A percentile compares a stretch with the other conserved stretches of the same genome.
These are phyloP conservation scores for Sinohyriopsis cumingii DNA, from an alignment of 2,888 invertebrate species.

Conservation along the genomic window DNA sequence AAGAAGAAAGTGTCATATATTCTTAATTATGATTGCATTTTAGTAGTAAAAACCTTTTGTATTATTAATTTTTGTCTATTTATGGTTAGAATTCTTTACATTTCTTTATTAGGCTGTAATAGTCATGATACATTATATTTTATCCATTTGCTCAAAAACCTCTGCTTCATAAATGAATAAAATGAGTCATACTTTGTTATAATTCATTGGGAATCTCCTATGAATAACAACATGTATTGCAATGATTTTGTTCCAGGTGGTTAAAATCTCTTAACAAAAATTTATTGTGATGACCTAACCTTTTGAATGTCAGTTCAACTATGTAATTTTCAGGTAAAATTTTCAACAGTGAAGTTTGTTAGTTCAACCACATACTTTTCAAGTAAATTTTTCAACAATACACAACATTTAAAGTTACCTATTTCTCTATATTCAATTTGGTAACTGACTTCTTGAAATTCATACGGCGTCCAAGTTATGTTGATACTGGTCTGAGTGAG, in stretches of 20 bases:
- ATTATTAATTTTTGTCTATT: too few species aligned
- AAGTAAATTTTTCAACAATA: constrained; percentile 3
- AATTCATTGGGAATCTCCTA: too few species aligned
- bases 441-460: constrained; percentile 42
- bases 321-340: background rate
- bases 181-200: too few species aligned
- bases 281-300: too few species aligned
- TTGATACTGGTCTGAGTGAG: constrained; percentile 51
- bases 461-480: constrained; percentile 49
- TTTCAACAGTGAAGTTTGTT: background rate
- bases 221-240: too few species aligned
- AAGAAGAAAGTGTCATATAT: constrained; percentile 7
- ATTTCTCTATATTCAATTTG: constrained; percentile 47
- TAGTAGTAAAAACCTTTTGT: background rate
- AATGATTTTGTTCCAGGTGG: too few species aligned
- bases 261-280: too few species aligned
- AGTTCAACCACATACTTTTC: constrained; percentile 4
- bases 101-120: too few species aligned
- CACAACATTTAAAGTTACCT: constrained; percentile 30
- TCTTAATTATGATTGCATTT: background rate
- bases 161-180: too few species aligned
- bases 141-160: too few species aligned
- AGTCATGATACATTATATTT: too few species aligned
- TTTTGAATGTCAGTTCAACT: background rate
- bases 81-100: too few species aligned